Percentiles rank a stretch among this genome's conserved stretches.
phyloP scores from a whole-genome alignment of 2,113 vertebrate genomes.

The Mobula hypostoma region DNA sequence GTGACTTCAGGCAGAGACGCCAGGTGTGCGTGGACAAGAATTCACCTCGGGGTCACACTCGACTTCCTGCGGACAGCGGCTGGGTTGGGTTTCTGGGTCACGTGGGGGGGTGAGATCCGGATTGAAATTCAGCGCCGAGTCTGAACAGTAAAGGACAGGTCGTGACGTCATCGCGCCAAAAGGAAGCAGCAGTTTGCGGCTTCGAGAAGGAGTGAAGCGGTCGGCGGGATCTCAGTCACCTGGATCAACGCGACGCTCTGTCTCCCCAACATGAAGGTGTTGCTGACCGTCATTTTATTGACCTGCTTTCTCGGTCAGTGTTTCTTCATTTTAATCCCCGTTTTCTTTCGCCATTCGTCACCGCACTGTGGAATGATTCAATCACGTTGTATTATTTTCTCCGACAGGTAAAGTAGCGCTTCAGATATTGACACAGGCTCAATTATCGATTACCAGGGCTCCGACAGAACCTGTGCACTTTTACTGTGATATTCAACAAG shows the following conservation, averaged over 20 bases:
- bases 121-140: no score
- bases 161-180: neutral
- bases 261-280: neutral
- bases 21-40: no score
- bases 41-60: no score
- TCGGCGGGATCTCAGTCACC: neutral
- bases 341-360: neutral
- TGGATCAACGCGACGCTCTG: no score
- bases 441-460: no score
- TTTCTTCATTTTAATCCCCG: neutral
- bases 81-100: neutral
- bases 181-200: neutral
- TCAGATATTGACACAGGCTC: no score
- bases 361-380: no score
- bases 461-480: neutral
- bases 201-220: no score
- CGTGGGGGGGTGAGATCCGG: neutral
- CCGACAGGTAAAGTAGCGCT: no score
- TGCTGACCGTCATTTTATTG: neutral
- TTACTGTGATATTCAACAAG: neutral
- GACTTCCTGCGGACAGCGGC: no score
- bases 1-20: no score
- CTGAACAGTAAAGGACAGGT: neutral
- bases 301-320: neutral
- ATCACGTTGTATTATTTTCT: no score